phyloP scores from a whole-genome alignment of 2,113 vertebrate genomes.

The Hoplias malabaricus region DNA sequence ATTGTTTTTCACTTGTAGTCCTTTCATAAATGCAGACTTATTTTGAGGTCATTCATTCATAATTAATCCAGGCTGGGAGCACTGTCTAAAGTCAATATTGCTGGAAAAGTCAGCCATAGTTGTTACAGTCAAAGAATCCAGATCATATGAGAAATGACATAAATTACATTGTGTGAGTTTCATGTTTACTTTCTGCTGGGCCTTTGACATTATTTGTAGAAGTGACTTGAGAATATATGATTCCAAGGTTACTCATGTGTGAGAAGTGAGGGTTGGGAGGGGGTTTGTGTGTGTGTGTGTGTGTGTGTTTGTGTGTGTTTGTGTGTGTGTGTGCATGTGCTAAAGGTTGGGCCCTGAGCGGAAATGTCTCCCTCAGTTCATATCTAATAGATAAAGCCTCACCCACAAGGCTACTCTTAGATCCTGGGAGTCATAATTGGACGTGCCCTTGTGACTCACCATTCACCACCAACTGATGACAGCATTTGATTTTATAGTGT shows the following conservation, averaged over 20 bases:
- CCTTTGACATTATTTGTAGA: slow-evolving; percentile 5
- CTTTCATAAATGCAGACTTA: not conserved
- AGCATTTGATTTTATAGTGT: not conserved
- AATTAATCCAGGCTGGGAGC: not conserved
- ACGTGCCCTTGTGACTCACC: slow-evolving; percentile 29
- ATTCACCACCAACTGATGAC: slow-evolving; percentile 9
- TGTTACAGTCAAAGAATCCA: not conserved
- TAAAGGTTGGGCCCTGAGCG: slow-evolving; percentile 23
- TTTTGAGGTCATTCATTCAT: not conserved
- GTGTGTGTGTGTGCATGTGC: slow-evolving; percentile 31
- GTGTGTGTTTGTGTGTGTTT: not conserved
- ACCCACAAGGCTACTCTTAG: slow-evolving; percentile 41
- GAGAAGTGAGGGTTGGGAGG: slow-evolving; percentile 1
- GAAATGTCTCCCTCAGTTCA: slow-evolving; percentile 30
- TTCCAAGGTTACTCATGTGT: slow-evolving; percentile 3
- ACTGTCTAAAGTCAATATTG: not conserved
- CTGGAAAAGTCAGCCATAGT: not conserved
- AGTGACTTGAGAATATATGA: slow-evolving; percentile 4
- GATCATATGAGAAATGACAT: not conserved
- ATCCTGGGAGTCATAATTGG: slow-evolving; percentile 32
- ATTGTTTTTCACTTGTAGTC: not conserved
- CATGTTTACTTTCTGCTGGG: slow-evolving; percentile 34
- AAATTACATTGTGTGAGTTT: slow-evolving; percentile 20
- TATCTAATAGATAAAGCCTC: slow-evolving; percentile 51
- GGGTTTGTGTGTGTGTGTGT: slow-evolving; percentile 28